Evolutionary conservation across 2,797 vertebrate species (phyloP).

Genomic region (Neoniphon sammara): DNA sequence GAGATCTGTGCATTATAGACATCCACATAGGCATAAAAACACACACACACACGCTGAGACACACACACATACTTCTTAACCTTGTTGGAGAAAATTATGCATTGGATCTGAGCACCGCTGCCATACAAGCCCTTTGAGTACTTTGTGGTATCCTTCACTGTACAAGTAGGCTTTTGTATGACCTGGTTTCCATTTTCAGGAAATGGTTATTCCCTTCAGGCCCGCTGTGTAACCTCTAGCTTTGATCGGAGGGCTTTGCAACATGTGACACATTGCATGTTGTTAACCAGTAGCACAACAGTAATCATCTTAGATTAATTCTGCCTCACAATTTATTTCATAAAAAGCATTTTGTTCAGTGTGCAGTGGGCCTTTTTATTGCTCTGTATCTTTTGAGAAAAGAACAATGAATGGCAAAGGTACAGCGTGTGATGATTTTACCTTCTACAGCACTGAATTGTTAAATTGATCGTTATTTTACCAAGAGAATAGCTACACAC

Average conservation of each 20-base stretch:
- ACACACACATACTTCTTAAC: not conserved
- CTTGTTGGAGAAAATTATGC: not conserved
- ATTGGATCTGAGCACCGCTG: not conserved
- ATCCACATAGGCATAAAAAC: not conserved
- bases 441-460: constrained; percentile 49
- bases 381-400: constrained; percentile 21
- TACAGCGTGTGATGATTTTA: constrained; percentile 54
- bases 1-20: not conserved
- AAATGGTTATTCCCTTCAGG: not conserved
- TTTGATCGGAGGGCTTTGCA: constrained; percentile 26
- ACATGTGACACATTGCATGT: constrained; percentile 1
- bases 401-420: constrained; percentile 54
- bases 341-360: not conserved
- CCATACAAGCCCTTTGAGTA: constrained; percentile 1
- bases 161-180: constrained; percentile 12
- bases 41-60: not conserved
- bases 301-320: constrained; percentile 5
- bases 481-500: constrained; percentile 50
- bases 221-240: not conserved
- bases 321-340: no score
- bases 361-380: not conserved
- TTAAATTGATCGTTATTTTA: constrained; percentile 78
- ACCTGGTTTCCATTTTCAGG: constrained; percentile 44
- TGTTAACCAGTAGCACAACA: constrained; percentile 16
- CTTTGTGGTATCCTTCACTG: not conserved